Evolutionary conservation across 2,113 vertebrate genomes (phyloP).

Genomic region (Megaptera novaeangliae): DNA sequence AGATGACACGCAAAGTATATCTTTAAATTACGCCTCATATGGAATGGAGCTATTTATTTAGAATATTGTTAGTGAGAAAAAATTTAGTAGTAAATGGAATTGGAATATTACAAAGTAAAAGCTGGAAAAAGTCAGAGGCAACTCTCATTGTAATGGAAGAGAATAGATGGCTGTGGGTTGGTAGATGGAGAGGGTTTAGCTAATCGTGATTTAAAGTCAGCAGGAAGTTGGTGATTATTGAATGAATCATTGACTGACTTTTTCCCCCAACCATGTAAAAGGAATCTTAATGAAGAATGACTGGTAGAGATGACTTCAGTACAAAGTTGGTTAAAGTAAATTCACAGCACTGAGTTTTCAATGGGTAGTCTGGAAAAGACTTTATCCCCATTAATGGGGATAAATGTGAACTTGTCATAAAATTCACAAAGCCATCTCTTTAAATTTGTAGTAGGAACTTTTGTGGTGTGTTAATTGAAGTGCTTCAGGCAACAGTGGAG

Average conservation of each 20-base stretch:
- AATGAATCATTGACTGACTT: conserved; percentile 8
- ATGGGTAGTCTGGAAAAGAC: conserved; percentile 63
- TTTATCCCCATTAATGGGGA: conserved; percentile 61
- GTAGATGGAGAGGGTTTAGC: conserved; percentile 9
- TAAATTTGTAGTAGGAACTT: conserved; percentile 70
- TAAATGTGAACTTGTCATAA: conserved; percentile 73
- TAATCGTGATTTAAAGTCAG: conserved; percentile 38
- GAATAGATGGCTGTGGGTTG: neutral
- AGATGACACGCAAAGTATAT: conserved; percentile 4
- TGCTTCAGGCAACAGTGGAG: conserved; percentile 66
- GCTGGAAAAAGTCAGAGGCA: neutral
- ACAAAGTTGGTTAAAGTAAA: conserved; percentile 8
- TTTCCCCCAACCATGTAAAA: neutral
- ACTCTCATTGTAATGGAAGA: neutral
- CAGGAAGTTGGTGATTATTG: conserved; percentile 35
- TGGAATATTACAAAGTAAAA: conserved; percentile 24
- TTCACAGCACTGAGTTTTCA: neutral
- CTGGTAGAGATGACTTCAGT: neutral
- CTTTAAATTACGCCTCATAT: conserved; percentile 22
- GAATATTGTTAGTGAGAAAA: neutral
- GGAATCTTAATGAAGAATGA: neutral
- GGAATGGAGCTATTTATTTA: neutral
- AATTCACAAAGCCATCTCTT: conserved; percentile 73
- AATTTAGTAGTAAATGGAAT: conserved; percentile 2
- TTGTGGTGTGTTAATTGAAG: conserved; percentile 77